phyloP scores from a whole-genome alignment of 2,113 vertebrate species.

The Origma solitaria region DNA sequence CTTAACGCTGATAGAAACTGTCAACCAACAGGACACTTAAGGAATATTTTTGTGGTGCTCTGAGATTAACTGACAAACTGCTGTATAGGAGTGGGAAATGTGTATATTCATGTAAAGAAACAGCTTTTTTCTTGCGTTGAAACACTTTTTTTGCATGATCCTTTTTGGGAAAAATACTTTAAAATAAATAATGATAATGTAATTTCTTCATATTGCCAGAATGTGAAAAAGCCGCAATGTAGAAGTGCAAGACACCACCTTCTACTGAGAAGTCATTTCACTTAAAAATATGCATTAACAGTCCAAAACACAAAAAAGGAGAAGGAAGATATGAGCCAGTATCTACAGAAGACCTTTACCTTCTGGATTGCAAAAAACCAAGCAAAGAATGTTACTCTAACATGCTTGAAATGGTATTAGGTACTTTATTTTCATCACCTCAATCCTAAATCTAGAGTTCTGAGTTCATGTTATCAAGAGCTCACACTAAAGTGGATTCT shows the following conservation, averaged over 20 bases:
- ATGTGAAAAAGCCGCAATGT: fast-evolving
- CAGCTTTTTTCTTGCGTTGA: neutral
- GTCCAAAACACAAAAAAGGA: neutral
- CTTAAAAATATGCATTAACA: neutral
- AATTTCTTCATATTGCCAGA: neutral
- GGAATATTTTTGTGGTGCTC: neutral
- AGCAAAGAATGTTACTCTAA: neutral
- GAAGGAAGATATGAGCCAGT: neutral
- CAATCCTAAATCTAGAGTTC: neutral
- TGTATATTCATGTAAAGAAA: neutral
- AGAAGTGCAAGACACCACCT: neutral
- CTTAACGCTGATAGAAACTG: neutral
- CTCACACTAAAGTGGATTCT: neutral
- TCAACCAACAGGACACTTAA: neutral
- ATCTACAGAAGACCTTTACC: neutral
- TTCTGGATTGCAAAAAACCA: neutral
- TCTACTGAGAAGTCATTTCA: neutral
- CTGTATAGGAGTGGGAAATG: neutral
- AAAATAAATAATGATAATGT: neutral
- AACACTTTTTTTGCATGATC: neutral
- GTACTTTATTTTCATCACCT: neutral
- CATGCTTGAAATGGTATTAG: neutral
- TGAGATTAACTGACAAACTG: neutral
- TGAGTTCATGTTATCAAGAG: neutral
- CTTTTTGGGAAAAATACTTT: neutral